Conservation (phyloP, 2,113 vertebrate species). For the Anas platyrhynchos region DNA sequence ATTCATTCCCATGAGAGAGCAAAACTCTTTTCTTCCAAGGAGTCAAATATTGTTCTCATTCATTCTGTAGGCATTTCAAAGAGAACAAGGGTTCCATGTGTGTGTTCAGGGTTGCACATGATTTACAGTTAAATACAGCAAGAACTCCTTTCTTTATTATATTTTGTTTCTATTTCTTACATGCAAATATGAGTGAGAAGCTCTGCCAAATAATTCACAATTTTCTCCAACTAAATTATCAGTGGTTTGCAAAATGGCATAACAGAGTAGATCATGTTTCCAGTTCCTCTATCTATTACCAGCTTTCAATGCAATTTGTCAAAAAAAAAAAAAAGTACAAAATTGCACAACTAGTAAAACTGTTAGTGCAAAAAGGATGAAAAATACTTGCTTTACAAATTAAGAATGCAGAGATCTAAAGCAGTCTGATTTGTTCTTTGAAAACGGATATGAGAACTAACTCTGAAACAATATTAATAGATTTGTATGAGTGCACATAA, state of each 20-base stretch:
- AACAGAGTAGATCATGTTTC: neutral
- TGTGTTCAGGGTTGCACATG: neutral
- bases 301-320: neutral
- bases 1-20: neutral
- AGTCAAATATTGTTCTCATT: conserved; percentile 12
- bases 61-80: neutral
- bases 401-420: neutral
- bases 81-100: neutral
- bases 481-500: conserved; percentile 63
- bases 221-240: neutral
- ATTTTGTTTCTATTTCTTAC: conserved; percentile 5
- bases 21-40: neutral
- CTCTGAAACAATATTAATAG: conserved; percentile 61
- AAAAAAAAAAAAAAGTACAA: neutral
- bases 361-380: neutral
- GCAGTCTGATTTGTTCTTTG: conserved; percentile 17
- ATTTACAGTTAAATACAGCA: neutral
- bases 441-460: conserved; percentile 42
- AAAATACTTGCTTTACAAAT: conserved; percentile 6
- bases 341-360: neutral
- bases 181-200: neutral
- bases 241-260: neutral
- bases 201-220: neutral
- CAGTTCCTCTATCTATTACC: neutral
- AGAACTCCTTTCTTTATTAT: neutral